A percentile compares a stretch with the other conserved stretches of the same genome.
These are phyloP conservation scores for Dasyornis broadbenti DNA, from an alignment of 2,113 vertebrate genomes.

Conservation along the genomic window DNA sequence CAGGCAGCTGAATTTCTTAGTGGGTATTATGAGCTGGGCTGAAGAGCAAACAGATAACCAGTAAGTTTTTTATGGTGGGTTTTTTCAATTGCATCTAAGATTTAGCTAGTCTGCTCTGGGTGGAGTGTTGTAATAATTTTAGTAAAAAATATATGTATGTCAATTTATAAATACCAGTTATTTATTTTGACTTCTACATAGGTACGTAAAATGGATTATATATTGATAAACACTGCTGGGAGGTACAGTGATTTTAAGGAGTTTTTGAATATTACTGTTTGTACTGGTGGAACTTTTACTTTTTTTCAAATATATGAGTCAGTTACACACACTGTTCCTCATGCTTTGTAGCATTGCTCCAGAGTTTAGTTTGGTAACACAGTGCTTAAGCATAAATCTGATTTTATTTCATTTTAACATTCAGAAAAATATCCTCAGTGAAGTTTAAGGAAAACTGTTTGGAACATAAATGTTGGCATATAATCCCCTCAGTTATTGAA, in stretches of 20 bases:
- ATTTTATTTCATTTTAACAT: constrained; percentile 20
- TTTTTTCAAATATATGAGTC: not conserved
- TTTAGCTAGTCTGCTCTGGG: not conserved
- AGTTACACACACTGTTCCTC: not conserved
- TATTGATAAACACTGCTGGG: not conserved
- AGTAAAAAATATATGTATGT: not conserved
- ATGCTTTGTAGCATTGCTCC: not conserved
- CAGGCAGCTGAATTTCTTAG: constrained; percentile 18
- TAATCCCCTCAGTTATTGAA: constrained; percentile 7
- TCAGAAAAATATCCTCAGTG: not conserved
- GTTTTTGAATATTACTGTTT: not conserved
- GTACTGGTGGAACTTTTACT: not conserved
- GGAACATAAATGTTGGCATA: not conserved
- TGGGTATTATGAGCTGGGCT: not conserved
- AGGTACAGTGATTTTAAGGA: not conserved
- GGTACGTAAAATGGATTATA: not conserved
- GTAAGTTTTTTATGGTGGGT: not conserved
- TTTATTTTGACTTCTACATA: not conserved
- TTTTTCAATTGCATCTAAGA: not conserved
- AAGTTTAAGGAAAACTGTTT: not conserved
- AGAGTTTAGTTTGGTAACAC: not conserved
- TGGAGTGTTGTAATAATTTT: not conserved
- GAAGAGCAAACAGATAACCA: not conserved
- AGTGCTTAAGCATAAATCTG: not conserved
- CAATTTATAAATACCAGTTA: not conserved